Evolutionary conservation across 2,113 vertebrate species (phyloP).

Genomic region (Lasiurus cinereus): DNA sequence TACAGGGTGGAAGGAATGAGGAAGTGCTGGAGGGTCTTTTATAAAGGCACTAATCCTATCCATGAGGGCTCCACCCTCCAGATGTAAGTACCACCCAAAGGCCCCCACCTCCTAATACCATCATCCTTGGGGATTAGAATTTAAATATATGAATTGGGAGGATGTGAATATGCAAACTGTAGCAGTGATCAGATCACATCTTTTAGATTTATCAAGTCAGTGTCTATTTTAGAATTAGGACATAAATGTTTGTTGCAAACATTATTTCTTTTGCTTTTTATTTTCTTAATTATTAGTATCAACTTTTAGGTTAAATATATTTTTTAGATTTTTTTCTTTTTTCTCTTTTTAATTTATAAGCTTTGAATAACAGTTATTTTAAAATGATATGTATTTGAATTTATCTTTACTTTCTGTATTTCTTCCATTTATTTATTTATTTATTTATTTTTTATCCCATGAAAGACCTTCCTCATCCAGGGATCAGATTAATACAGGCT

Average conservation of each 20-base stretch:
- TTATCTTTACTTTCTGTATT: background rate
- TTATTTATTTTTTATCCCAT: background rate
- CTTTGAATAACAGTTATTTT: background rate
- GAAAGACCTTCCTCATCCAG: background rate
- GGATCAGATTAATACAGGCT: background rate
- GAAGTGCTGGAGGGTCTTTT: background rate
- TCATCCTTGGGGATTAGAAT: background rate
- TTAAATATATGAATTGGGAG: background rate
- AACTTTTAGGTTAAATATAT: background rate
- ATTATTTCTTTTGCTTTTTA: constrained; percentile 31
- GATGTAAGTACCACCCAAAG: background rate
- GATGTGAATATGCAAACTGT: background rate
- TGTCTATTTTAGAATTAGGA: background rate
- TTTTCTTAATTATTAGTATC: background rate
- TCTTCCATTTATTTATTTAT: constrained; percentile 15
- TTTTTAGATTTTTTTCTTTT: background rate
- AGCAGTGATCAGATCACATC: background rate
- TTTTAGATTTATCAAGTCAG: background rate
- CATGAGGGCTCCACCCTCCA: background rate
- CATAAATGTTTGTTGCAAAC: background rate
- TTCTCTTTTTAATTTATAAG: background rate
- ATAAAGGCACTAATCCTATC: background rate
- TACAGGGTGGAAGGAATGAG: background rate
- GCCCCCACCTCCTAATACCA: background rate
- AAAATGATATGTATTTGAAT: constrained; percentile 21